These are phyloP conservation scores for Rhinopomastus cyanomelas DNA, from an alignment of 2,113 vertebrate species.

Conservation along the genomic window DNA sequence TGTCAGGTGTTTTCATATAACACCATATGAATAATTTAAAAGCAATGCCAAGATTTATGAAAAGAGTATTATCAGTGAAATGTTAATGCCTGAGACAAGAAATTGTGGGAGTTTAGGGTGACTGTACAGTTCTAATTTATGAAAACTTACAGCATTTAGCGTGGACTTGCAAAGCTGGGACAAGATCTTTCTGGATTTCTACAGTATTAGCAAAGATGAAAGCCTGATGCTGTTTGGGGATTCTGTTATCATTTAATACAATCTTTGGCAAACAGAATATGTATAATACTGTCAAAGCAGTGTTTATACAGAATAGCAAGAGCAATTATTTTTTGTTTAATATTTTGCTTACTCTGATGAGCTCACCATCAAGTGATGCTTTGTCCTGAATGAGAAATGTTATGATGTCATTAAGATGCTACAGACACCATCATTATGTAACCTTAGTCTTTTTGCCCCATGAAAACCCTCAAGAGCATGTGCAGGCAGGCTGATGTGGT, in stretches of 20 bases:
- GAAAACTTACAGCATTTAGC: slow-evolving; percentile 22
- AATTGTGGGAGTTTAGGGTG: background rate
- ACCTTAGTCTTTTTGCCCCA: background rate
- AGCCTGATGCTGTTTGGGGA: background rate
- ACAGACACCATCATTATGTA: background rate
- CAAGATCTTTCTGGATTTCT: background rate
- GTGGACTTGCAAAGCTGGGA: background rate
- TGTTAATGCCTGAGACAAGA: slow-evolving; percentile 56
- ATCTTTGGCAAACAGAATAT: background rate
- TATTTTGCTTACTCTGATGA: background rate
- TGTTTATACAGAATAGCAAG: background rate
- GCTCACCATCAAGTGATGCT: background rate
- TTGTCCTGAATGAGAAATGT: background rate
- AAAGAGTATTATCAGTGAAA: slow-evolving; percentile 68
- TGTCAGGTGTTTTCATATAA: slow-evolving; percentile 69
- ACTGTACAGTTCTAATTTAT: slow-evolving; percentile 9
- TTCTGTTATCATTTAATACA: background rate
- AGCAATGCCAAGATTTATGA: slow-evolving; percentile 70
- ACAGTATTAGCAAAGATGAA: background rate
- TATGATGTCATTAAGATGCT: background rate
- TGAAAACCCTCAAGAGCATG: background rate
- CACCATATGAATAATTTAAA: slow-evolving; percentile 77
- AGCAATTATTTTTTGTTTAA: slow-evolving; percentile 16
- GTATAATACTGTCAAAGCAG: background rate
- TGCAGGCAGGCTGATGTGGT: background rate